Evolutionary conservation across 2,888 invertebrate species (phyloP), one percentile per base, ranked within the genome.

Genomic region (Pachliopta kotzebuea): DNA sequence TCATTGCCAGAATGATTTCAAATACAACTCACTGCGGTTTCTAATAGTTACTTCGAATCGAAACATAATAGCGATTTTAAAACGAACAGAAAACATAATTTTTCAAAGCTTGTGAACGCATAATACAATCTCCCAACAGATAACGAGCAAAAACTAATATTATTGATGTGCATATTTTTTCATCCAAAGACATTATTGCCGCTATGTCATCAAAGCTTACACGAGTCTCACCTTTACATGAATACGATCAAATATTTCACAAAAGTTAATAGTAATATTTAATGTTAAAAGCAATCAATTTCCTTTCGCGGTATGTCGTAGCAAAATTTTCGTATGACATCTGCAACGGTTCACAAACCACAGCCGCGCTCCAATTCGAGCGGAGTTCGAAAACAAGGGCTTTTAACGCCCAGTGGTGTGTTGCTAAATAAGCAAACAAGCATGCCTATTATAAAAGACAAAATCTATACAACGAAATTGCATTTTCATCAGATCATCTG

Each of bases 361-460:
- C 72, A 73, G 70, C 79, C 75, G 77, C 71, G 76, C 74, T 75
- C 79, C 70, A 76, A 76, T 75, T 81, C 68, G 64, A 69, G 66
- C 69, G 68, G 60, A 67, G 58, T 68, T 71, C 69, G 69, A 70
- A 72, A 68, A 69, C 64, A 59, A 60, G 65, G 68, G 66, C 65
- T 66, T 65, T 70, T 69, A 68, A 69, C 67, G 68, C 65, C 61
- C 59, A 56, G 55, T 45, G n/a, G 7, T 54, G 62, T 56, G 63
- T 72, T 71, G 68, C 71, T 62, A 68, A 71, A 72, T 63, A 59
- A 67, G 64, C 11, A 71, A 68, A 66, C 63, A 70, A 67, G 29
- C 57, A 9, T 52, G 50, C 45, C 18, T n/a, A 1, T n/a, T 45
- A n/a, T 45, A n/a, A 6, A 26, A 26, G 4, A 6, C 6, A n/a